Evolutionary conservation across 2,888 invertebrate species (phyloP).

Genomic region (Leucophenga montana): DNA sequence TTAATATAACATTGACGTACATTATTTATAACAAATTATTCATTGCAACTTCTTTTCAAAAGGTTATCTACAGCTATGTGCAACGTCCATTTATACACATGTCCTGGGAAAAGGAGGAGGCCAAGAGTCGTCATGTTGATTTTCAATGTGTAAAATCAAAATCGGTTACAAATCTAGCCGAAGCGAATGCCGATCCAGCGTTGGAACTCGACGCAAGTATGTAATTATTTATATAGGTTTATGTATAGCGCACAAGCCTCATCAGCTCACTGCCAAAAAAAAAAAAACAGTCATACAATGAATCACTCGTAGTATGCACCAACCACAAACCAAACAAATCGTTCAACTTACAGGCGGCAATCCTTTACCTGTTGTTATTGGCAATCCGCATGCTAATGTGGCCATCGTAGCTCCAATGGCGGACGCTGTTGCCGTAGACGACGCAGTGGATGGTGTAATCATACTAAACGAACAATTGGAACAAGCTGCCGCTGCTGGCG

Average conservation of each 20-base stretch:
- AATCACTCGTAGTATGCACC: neutral
- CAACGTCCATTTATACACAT: constrained; percentile 97
- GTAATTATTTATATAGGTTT: constrained; percentile 28
- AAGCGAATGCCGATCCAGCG: constrained; percentile 93
- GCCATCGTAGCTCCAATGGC: constrained; percentile 44
- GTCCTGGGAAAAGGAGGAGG: constrained; percentile 99
- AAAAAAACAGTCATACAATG: constrained; percentile 1
- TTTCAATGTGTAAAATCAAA: constrained; percentile 99
- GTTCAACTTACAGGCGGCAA: constrained; percentile 65
- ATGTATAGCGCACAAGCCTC: neutral
- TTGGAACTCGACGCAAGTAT: constrained; percentile 72
- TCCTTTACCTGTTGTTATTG: constrained; percentile 65
- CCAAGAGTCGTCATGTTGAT: constrained; percentile 98
- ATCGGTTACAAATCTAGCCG: constrained; percentile 96
- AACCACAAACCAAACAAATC: neutral
- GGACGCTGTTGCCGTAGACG: constrained; percentile 62
- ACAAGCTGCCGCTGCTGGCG: constrained; percentile 53
- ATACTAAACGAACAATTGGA: constrained; percentile 64
- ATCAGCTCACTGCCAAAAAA: constrained; percentile 7
- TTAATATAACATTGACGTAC: constrained; percentile 72
- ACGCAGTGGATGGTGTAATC: constrained; percentile 64
- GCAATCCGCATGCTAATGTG: constrained; percentile 55
- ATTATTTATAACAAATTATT: too few species aligned
- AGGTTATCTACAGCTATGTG: constrained; percentile 96
- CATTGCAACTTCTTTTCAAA: neutral